A percentile compares a stretch with the other conserved stretches of the same genome.
phyloP scores from a whole-genome alignment of 2,797 vertebrate genomes.

The Sebastes hubbsi region DNA sequence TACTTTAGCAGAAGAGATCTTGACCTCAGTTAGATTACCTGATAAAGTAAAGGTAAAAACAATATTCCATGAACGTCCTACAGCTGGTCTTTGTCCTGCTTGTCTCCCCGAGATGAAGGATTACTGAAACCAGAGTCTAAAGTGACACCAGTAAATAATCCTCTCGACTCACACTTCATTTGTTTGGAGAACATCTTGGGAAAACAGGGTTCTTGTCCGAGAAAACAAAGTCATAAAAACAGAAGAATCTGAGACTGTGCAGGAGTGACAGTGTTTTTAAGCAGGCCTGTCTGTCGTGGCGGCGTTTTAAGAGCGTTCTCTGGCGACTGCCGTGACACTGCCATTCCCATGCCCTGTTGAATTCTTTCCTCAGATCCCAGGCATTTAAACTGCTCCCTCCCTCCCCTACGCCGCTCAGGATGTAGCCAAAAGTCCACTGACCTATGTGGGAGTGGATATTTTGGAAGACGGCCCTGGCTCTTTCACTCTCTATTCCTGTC shows the following conservation, averaged over 20 bases:
- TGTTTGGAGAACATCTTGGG: constrained; percentile 71
- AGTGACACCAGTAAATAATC: constrained; percentile 55
- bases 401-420: constrained; percentile 89
- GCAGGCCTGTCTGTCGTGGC: constrained; percentile 66
- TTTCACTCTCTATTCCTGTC: constrained; percentile 79
- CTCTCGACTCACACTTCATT: constrained; percentile 58
- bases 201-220: constrained; percentile 57
- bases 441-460: constrained; percentile 90
- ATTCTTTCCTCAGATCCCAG: constrained; percentile 90
- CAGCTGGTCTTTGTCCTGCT: constrained; percentile 41
- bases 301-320: constrained; percentile 92
- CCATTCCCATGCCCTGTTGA: constrained; percentile 94
- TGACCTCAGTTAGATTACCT: not conserved
- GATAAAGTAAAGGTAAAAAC: constrained; percentile 11
- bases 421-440: constrained; percentile 95
- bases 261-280: constrained; percentile 64
- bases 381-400: constrained; percentile 84
- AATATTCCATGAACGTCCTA: not conserved
- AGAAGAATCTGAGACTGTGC: constrained; percentile 53
- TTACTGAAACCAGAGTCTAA: constrained; percentile 8
- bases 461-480: constrained; percentile 82
- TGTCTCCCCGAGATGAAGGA: not conserved
- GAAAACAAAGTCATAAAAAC: constrained; percentile 70
- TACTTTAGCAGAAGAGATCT: not conserved
- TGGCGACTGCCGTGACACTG: constrained; percentile 90